Evolutionary conservation across 2,888 invertebrate species (phyloP), one percentile per base, ranked within the genome.

Genomic region (Heteromurus nitidus): DNA sequence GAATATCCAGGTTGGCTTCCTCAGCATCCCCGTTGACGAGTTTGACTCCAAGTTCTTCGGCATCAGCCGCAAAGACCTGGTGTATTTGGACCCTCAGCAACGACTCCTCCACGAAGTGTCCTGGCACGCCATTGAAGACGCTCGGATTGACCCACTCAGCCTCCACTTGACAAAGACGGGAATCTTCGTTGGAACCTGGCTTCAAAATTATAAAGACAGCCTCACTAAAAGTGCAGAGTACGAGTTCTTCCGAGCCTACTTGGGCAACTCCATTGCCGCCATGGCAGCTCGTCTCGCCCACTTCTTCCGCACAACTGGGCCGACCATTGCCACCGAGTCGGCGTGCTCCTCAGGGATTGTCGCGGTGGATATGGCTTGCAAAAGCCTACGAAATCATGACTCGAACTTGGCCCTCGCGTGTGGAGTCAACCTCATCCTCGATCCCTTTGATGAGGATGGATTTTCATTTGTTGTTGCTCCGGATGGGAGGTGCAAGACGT

Each of bases 281-380:
- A 67, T 60, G 0, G 73, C 82, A 7, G 75, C 81, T 2, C 42
- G 85, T 9, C 44, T 85, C 0, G 79, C 83, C 16, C 72, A 82
- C 36, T 72, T 80, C 60, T 55, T 84, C 3, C 82, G 75, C 11
- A 55, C 76, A 2, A 82, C 79, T 13, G 85, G 85, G 11, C 82
- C 83, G 0, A 80, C 72, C 58, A 60, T 85, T 55, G 76, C 70
- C 0, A 70, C 74, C 2, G 80, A 47, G 24, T 2, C 28, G 1
- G 85, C 82, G 1, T 85, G 85, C 65, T 80, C 80, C 2, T 82
- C 85, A 5, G 80, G 82, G 9, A 75, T 85, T 13, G 76, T 70
- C 13, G 80, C 75, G 13, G 58, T 85, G 0, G 67, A 85, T 44
- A 42, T 80, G 64, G 85, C 83, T 1, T 75, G 79, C 28, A 72